Percentiles rank a stretch among this genome's conserved stretches.
Conservation (phyloP, 1,140 invertebrate genomes). For the Hylaeus volcanicus region DNA sequence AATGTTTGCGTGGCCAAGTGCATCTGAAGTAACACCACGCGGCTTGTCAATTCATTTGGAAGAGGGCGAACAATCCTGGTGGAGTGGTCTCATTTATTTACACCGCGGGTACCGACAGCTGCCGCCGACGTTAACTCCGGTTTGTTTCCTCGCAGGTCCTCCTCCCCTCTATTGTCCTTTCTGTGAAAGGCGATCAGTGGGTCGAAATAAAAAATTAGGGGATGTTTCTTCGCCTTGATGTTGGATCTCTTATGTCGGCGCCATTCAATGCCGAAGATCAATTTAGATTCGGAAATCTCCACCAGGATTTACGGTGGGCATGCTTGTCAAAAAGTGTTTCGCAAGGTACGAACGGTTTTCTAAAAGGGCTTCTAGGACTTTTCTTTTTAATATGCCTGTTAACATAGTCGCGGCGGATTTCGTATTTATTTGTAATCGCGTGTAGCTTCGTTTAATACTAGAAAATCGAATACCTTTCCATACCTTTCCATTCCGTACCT, state of each 20-base stretch:
- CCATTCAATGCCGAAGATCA: constrained; percentile 18
- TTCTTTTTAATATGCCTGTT: too few relatives aligned
- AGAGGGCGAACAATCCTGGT: constrained; percentile 32
- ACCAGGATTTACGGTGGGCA: too few relatives aligned
- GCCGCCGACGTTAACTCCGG: constrained; percentile 64
- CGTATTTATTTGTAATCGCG: too few relatives aligned
- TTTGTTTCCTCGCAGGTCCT: constrained; percentile 38
- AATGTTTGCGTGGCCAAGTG: not conserved
- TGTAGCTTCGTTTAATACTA: too few relatives aligned
- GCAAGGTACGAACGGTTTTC: too few relatives aligned
- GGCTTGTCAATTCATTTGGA: constrained; percentile 34
- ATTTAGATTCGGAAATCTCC: constrained; percentile 9
- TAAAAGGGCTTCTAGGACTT: too few relatives aligned
- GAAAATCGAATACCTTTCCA: too few relatives aligned
- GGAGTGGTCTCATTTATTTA: constrained; percentile 64
- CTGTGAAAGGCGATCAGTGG: constrained; percentile 28
- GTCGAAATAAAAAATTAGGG: constrained; percentile 32
- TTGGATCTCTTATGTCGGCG: constrained; percentile 9
- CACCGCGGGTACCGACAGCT: constrained; percentile 65
- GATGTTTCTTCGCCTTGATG: constrained; percentile 20
- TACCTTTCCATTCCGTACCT: too few relatives aligned
- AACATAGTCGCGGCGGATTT: too few relatives aligned
- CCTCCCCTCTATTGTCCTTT: constrained; percentile 16
- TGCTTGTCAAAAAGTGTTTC: too few relatives aligned
- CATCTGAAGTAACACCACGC: constrained; percentile 1